Evolutionary conservation across 2,888 invertebrate genomes (phyloP).

Genomic region (Tridacna crocea): DNA sequence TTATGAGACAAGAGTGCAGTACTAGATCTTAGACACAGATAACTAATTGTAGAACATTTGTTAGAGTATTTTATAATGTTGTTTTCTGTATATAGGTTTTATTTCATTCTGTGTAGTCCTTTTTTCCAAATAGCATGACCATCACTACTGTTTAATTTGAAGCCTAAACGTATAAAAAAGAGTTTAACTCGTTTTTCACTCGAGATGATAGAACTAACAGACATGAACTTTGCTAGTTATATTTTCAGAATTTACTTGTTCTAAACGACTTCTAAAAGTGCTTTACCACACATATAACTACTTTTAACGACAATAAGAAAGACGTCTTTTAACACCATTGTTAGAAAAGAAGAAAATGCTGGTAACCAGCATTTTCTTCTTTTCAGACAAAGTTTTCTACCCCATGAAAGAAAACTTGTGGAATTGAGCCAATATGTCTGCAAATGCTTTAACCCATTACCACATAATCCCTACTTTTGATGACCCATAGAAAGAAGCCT

Average conservation of each 20-base stretch:
- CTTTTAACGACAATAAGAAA: too few relatives aligned
- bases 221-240: too few relatives aligned
- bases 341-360: not conserved
- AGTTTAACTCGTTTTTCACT: too few relatives aligned
- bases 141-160: too few relatives aligned
- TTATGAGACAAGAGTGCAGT: constrained; percentile 74
- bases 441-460: not conserved
- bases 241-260: too few relatives aligned
- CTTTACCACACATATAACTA: too few relatives aligned
- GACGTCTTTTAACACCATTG: too few relatives aligned
- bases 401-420: not conserved
- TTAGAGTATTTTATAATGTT: constrained; percentile 3
- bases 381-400: not conserved
- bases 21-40: constrained; percentile 55
- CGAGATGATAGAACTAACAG: too few relatives aligned
- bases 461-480: not conserved
- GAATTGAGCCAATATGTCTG: not conserved
- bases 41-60: constrained; percentile 1
- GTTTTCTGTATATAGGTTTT: not conserved
- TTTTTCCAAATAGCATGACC: not conserved
- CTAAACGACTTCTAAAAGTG: too few relatives aligned
- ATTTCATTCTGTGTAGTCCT: not conserved
- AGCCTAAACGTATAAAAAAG: too few relatives aligned
- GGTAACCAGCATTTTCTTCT: constrained; percentile 7
- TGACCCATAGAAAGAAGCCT: too few relatives aligned